Evolutionary conservation across 2,113 vertebrate species (phyloP).

Genomic region (Erythrocercus mccallii): DNA sequence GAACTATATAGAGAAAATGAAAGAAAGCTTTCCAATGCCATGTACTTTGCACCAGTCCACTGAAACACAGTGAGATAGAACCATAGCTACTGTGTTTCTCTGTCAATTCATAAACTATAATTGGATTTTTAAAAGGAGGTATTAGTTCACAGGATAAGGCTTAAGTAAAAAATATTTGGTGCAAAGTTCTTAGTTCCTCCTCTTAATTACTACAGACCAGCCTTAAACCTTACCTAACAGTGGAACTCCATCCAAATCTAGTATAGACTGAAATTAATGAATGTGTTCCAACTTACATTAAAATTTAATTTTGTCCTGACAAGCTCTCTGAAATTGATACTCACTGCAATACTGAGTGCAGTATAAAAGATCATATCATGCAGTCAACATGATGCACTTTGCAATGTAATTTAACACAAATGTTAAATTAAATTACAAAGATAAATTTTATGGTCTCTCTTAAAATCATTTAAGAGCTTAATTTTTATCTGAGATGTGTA

Average conservation of each 20-base stretch:
- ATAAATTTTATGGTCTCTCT: constrained; percentile 18
- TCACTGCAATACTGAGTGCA: neutral
- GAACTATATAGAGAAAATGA: neutral
- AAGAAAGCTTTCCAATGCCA: neutral
- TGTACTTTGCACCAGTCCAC: neutral
- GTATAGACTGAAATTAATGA: constrained; percentile 8
- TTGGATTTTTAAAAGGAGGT: neutral
- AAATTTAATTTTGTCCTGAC: constrained; percentile 43
- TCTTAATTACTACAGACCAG: neutral
- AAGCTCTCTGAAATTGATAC: constrained; percentile 26
- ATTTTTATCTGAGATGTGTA: constrained; percentile 6
- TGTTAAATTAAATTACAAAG: constrained; percentile 49
- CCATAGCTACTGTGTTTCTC: neutral
- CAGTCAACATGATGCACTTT: constrained; percentile 48
- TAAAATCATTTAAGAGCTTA: constrained; percentile 47
- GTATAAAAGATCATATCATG: constrained; percentile 24
- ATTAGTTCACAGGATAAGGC: neutral
- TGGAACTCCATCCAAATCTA: neutral
- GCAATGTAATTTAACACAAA: constrained; percentile 41
- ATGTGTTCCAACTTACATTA: constrained; percentile 25
- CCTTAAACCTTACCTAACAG: neutral
- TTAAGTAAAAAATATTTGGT: neutral
- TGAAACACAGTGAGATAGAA: neutral
- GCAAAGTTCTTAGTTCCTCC: neutral
- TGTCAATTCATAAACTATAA: neutral